A percentile compares a stretch with the other conserved stretches of the same genome.
phyloP scores from a whole-genome alignment of 2,888 invertebrate genomes.

The Blomia tropicalis region DNA sequence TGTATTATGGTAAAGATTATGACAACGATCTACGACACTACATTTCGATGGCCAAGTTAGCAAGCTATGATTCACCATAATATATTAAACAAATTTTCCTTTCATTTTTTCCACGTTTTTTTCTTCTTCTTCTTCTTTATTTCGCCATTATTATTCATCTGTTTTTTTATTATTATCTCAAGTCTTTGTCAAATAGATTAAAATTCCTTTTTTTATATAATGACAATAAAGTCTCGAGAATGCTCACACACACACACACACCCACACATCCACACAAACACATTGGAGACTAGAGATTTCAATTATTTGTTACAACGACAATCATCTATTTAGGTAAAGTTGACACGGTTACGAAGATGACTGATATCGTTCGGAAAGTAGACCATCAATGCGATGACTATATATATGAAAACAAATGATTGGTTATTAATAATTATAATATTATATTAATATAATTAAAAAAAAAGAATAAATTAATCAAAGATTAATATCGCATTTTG shows the following conservation, averaged over 20 bases:
- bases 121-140: too few relatives aligned
- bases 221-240: too few relatives aligned
- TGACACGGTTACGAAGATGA: conserved; percentile 12
- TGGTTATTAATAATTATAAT: too few relatives aligned
- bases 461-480: not conserved
- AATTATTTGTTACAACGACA: not conserved
- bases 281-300: not conserved
- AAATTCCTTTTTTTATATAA: too few relatives aligned
- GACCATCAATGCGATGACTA: not conserved
- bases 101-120: too few relatives aligned
- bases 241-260: too few relatives aligned
- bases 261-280: too few relatives aligned
- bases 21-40: not conserved
- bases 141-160: too few relatives aligned
- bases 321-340: conserved; percentile 11
- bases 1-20: not conserved
- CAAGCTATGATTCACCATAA: not conserved
- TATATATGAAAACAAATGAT: too few relatives aligned
- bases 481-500: too few relatives aligned
- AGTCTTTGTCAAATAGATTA: too few relatives aligned
- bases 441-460: not conserved
- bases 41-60: not conserved
- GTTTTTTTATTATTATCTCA: too few relatives aligned
- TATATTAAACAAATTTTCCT: not conserved
- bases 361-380: conserved; percentile 4